Base-by-base conservation (phyloP, 2,113 vertebrate genomes). In the Cheilinus undulatus region DNA sequence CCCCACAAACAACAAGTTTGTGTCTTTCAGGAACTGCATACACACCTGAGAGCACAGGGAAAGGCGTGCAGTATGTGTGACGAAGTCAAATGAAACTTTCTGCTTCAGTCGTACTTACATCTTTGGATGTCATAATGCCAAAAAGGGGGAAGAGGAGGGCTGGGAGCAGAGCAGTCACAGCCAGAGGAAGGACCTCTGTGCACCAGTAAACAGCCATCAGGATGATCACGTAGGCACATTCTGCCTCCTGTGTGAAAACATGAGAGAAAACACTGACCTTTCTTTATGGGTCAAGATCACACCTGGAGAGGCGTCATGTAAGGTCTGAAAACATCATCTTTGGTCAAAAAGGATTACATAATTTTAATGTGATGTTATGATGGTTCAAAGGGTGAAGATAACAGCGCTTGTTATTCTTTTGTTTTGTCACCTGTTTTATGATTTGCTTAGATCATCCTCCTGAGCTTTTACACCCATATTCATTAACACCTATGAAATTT, bases 181-280 rank as follows among this genome's bases (percentile, higher is more conserved):
- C 95, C 88, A 98, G 88, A 0, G 98, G 98, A 28, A 99, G 93
- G 56, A 96, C 96, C 78, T 99, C 98, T 0, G 96, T 96, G 89
- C 97, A 97, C 98, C 98, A 99, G 86, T 94, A 99, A 17, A 95
- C 89, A 0, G 98, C 97, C 97, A 99, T 99, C 84, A 99, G 81
- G 69, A 95, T 71, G 64, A 99, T 95, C 78, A 97, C 83, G 26
- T 96, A 99, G 6, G 92, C 96, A 56, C 97, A 99, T 86, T 84
- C 93, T 88, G 95, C 95, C 79, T 96, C 94, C 98, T 99, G 92
- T 50, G 90, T 19, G 1, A n/a, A 52, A n/a, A 48, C n/a, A 74
- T 20, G 12, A 53, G 5, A 32, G 10, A 54, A 24, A 6, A 27
- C 36, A 20, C 34, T 4, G 34, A 6, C 9, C 19, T 48, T 65